Evolutionary conservation across 2,113 vertebrate species (phyloP).

Genomic region (Heterotis niloticus): DNA sequence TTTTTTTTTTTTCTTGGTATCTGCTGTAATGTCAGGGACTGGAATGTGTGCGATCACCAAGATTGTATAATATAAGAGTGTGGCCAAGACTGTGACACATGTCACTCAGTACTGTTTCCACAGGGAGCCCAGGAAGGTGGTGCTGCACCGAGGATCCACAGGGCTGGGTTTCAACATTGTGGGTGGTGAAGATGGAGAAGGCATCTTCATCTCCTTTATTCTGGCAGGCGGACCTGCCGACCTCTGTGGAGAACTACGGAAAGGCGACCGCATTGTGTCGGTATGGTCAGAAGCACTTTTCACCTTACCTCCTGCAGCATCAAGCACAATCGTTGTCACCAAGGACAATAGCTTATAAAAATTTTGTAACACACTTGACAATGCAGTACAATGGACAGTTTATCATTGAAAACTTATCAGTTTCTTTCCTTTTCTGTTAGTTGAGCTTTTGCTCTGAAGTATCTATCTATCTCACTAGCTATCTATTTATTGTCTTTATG

Average conservation of each 20-base stretch:
- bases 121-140: conserved; percentile 51
- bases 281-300: conserved; percentile 54
- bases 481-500: too few species aligned
- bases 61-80: not conserved
- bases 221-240: conserved; percentile 95
- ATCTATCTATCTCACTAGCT: too few species aligned
- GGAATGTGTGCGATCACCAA: too few species aligned
- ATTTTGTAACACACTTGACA: too few species aligned
- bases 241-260: conserved; percentile 90
- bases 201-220: conserved; percentile 99
- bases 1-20: not conserved
- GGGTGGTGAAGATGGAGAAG: conserved; percentile 95
- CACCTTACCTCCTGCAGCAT: too few species aligned
- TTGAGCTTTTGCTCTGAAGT: too few species aligned
- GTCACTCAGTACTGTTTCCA: not conserved
- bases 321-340: too few species aligned
- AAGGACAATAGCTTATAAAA: too few species aligned
- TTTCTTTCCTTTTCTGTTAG: too few species aligned
- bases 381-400: too few species aligned
- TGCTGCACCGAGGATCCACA: conserved; percentile 87
- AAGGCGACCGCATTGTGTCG: conserved; percentile 92
- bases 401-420: too few species aligned
- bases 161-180: conserved; percentile 98
- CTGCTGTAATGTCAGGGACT: not conserved
- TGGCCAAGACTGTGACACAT: not conserved